phyloP scores from a whole-genome alignment of 2,888 invertebrate genomes.

The Lepidocyrtinus sp. region DNA sequence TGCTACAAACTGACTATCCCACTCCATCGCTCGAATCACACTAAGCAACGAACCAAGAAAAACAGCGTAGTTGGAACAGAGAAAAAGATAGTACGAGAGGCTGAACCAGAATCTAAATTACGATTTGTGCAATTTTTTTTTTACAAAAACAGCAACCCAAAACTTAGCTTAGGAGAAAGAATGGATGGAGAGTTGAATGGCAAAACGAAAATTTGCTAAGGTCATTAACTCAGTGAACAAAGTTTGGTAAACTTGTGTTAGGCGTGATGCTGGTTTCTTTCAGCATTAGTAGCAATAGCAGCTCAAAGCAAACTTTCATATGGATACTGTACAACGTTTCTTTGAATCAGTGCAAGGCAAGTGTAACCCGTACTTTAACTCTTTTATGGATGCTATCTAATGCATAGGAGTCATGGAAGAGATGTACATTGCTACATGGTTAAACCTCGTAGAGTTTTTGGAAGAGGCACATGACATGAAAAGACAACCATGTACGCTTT shows the following conservation, averaged over 20 bases:
- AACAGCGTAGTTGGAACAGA: not conserved
- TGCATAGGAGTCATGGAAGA: not conserved
- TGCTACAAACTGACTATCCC: too few relatives aligned
- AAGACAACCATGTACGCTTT: conserved; percentile 10
- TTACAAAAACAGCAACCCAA: conserved; percentile 38
- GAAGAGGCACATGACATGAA: conserved; percentile 53
- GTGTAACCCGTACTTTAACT: too few relatives aligned
- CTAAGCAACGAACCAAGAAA: not conserved
- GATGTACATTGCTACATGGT: not conserved
- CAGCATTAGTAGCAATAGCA: not conserved
- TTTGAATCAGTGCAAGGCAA: too few relatives aligned
- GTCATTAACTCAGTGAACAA: conserved; percentile 69
- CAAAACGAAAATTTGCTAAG: conserved; percentile 67
- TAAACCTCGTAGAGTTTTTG: conserved; percentile 2
- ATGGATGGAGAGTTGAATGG: conserved; percentile 51
- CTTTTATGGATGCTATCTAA: not conserved
- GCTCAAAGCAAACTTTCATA: too few relatives aligned
- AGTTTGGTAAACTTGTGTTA: conserved; percentile 58
- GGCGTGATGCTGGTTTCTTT: not conserved
- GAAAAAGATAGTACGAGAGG: conserved; percentile 7
- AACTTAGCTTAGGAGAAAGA: not conserved
- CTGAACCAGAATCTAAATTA: conserved; percentile 33
- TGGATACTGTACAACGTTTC: too few relatives aligned
- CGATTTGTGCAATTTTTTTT: conserved; percentile 3
- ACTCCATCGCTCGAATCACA: too few relatives aligned